Evolutionary conservation across 1,140 invertebrate genomes (phyloP).

Genomic region (Anoplophora glabripennis): DNA sequence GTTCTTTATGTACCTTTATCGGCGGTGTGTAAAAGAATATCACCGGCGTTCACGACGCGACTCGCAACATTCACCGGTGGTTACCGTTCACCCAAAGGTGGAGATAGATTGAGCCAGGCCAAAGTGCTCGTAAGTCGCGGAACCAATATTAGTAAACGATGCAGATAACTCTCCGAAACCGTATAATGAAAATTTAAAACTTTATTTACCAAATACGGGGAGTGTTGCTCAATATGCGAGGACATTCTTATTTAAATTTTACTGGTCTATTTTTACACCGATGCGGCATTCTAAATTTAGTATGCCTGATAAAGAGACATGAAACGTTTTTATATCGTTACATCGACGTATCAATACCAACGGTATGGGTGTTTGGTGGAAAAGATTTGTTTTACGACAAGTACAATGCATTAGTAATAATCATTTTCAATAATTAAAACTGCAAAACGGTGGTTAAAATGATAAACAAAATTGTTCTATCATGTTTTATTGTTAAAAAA

Average conservation of each 20-base stretch:
- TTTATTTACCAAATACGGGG: conserved; percentile 15
- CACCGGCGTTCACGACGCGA: not conserved
- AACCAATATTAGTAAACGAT: conserved; percentile 28
- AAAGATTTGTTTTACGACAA: not conserved
- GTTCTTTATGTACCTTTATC: conserved; percentile 38
- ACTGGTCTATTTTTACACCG: too few relatives aligned
- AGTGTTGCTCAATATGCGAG: not conserved
- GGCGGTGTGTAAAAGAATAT: conserved; percentile 27
- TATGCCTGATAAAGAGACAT: too few relatives aligned
- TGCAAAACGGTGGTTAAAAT: too few relatives aligned
- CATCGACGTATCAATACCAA: too few relatives aligned
- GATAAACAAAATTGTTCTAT: too few relatives aligned
- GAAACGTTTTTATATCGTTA: too few relatives aligned
- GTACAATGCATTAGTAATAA: not conserved
- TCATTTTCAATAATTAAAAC: too few relatives aligned
- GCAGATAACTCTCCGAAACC: conserved; percentile 8
- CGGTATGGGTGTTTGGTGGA: too few relatives aligned
- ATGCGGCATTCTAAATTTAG: too few relatives aligned
- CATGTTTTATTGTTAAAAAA: too few relatives aligned
- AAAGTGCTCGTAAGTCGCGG: conserved; percentile 24
- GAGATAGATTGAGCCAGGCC: conserved; percentile 23
- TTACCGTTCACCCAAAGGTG: conserved; percentile 19
- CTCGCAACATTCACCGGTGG: conserved; percentile 10
- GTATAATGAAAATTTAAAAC: conserved; percentile 22
- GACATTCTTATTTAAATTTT: too few relatives aligned